Evolutionary conservation across 53 echinoderm and acorn worm species (phyloP), one percentile per base, ranked within the genome.

Genomic region (Pentamera pediparva): DNA sequence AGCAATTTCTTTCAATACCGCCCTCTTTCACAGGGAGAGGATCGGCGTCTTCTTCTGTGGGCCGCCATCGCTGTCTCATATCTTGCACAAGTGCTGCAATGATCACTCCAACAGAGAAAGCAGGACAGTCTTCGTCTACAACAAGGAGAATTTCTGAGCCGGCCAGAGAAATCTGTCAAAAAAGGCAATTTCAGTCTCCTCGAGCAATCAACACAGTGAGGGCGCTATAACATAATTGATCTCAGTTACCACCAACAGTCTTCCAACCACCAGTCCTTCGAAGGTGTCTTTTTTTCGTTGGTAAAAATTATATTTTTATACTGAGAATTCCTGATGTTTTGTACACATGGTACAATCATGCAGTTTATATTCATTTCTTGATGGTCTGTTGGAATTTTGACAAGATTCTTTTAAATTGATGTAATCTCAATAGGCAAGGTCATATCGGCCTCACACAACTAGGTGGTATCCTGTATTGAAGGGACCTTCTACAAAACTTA

Each of bases 41-140:
- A 82, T 83, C 9, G 94, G 94, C 28, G 89, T 93, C 37, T 93
- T 93, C 65, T 93, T 89, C 87, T 93, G 94, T 39, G 94, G 89
- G 6, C 89, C 94, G 6, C 74, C 84, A 48, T 75, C 60, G 27
- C 79, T 93, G 11, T 93, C 93, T 18, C 65, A 74, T 2, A 59
- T 90, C 24, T 76, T 93, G 3, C 90, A 90, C 61, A 85, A 88
- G 39, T 82, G 81, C 55, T 87, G 89, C 43, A 88, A 93, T 70
- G 69, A 78, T 27, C 63, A 87, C 50, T 87, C 94, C 26, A 77
- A 77, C 25, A 67, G 81, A 17, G 48, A 75, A 18, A 81, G 83
- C 7, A 88, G 90, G 6, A 78, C 87, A 33, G 81, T 76, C 7
- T 93, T 93, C 62, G 86, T 89, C 56, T 93, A 93, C 77, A 90